Base-by-base conservation (phyloP, 2,797 vertebrate species). In the Telmatherina bonti region DNA sequence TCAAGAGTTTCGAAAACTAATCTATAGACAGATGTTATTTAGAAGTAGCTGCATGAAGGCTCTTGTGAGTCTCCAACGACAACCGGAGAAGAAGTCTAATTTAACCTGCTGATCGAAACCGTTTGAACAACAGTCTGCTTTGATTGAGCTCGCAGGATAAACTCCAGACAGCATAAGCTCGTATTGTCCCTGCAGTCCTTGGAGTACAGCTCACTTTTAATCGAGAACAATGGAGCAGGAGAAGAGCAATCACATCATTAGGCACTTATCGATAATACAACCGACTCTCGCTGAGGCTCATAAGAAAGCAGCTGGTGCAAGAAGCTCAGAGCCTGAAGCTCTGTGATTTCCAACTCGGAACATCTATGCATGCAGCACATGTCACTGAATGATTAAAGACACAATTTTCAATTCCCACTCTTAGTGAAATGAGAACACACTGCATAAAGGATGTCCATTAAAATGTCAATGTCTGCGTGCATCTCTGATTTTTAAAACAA, bases 201-300 rank as follows among this genome's bases (percentile, higher is more conserved):
- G 8, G 57, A 78, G 86, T 75, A 65, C 47, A 0, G 45, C 76
- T 78, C 71, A 31, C 79, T 85, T 89, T 88, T 82, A 89, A 88
- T 86, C 67, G 81, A 81, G 79, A 84, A 90, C 78, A 85, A 88
- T 74, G 72, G 64, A 74, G 73, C 79, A 58, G 52, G 51, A 67
- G 78, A 84, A 82, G 84, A 88, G 81, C 85, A 84, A 85, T 88
- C 81, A 80, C 88, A 76, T 82, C 86, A 90, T 87, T 86, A 86
- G 72, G 68, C 71, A 82, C 75, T 83, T 84, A 88, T 88, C 58
- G 62, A 87, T 85, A 82, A 79, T 61, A 70, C 63, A 43, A 78
- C 67, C 73, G 78, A 71, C 72, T 31, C 75, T 67, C 38, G 67
- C 76, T 29, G 74, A 74, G 76, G 76, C 78, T 88, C 83, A 79